phyloP scores from a whole-genome alignment of 2,797 vertebrate genomes.

The Helostoma temminkii region DNA sequence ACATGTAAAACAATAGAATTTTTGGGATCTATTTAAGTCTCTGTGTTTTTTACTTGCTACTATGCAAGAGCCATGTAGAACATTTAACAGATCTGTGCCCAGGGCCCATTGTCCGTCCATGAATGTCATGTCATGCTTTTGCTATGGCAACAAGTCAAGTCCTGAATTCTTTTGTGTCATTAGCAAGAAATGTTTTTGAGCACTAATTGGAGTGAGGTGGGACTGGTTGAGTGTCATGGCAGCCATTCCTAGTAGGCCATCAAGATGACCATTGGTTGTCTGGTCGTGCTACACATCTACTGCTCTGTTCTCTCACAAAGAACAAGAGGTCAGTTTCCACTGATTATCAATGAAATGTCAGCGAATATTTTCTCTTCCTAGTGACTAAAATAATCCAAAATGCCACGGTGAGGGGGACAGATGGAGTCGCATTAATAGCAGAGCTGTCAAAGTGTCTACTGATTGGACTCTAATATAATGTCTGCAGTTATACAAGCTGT shows the following conservation, averaged over 20 bases:
- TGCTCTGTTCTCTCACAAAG: background rate
- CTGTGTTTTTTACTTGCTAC: background rate
- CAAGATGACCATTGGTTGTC: background rate
- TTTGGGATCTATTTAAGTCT: background rate
- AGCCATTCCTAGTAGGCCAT: background rate
- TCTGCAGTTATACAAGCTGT: background rate
- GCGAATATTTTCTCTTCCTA: background rate
- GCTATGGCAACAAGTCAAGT: background rate
- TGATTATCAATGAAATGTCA: background rate
- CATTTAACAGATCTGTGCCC: background rate
- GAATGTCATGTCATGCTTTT: conserved; percentile 14
- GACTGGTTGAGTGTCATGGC: background rate
- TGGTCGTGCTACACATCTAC: background rate
- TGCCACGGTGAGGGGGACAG: background rate
- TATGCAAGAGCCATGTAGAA: background rate
- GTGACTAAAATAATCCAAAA: background rate
- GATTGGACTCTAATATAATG: background rate
- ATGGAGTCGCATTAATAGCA: background rate
- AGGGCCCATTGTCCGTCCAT: background rate
- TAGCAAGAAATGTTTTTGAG: background rate
- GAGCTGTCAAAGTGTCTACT: background rate
- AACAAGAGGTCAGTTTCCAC: background rate
- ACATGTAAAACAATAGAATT: no score
- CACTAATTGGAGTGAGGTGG: no score
- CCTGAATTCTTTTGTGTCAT: background rate